Evolutionary conservation across 2,797 vertebrate species (phyloP), one percentile per base, ranked within the genome.

Genomic region (Dryobates pubescens): DNA sequence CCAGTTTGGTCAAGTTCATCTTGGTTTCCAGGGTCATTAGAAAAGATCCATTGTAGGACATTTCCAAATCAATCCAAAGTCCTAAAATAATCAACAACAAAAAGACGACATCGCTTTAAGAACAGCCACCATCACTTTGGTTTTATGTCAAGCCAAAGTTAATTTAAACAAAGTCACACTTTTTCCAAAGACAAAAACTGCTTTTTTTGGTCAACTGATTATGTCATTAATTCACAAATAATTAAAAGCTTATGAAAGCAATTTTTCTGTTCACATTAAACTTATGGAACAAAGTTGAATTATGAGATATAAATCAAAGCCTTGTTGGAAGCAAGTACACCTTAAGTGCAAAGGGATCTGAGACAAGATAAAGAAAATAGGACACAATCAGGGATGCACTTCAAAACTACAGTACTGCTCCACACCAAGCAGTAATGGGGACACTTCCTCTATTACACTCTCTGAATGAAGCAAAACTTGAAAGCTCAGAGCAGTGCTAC

Each of bases 1-100:
- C 99, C 92, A 99, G 97, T 90, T 98, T 98, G 78, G 98, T 98
- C 96, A 99, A 98, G 96, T 99, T 99, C 99, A 99, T 99, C 98
- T 99, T 99, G 73, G 99, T 99, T 97, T 99, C 98, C 32, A 99
- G 97, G 54, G 99, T 99, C 99, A 99, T 99, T 89, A 99, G 98
- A 97, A 99, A 99, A 84, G 99, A 99, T 53, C 99, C 99, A 16
- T 98, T 99, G 97, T 99, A 99, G 95, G 98, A 98, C 84, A 99
- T 97, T 95, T 99, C 98, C 98, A 99, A 96, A 97, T 99, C 98
- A 89, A 99, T 98, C 99, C 99, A 99, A 75, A 99, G 98, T 89
- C 99, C 99, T 99, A 96, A 71, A 89, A 96, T 79, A 90, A 93
- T 96, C 24, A 88, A 73, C n/a, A 86, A 95, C 17, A 76, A 81